Base-by-base conservation (phyloP, 2,797 vertebrate genomes). In the Hirundo rustica region DNA sequence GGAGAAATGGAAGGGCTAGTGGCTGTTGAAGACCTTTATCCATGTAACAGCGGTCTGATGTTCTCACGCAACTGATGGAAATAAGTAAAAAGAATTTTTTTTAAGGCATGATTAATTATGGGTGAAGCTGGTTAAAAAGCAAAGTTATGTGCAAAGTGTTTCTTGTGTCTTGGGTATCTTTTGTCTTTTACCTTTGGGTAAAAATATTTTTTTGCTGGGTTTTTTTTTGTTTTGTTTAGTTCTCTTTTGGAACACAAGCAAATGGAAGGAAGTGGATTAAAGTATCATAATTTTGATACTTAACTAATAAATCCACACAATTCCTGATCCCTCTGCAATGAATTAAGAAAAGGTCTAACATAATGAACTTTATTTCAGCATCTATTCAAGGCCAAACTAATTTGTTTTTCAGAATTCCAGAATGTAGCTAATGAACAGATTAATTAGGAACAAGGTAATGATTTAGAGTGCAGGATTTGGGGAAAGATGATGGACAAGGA, bases 11-110 rank as follows among this genome's bases (percentile, higher is more conserved):
- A 48, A 85, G 34, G 18, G 32, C 58, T 85, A 32, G 42, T 91
- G 77, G 68, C 61, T 86, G 80, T 76, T 84, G 26, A 32, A 92
- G 77, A 86, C 65, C 65, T 92, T 92, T 93, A 73, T 47, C 21
- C 0, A 1, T 17, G 30, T 23, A 20, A 51, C 30, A 71, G 32
- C 22, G 54, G 27, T 30, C 32, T 85, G 76, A 73, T 70, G 30
- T 32, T 88, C 73, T 91, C 68, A 55, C 10, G 13, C 65, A 55
- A 74, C 34, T 81, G 26, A 14, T 58, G 20, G 15, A 77, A 88
- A 88, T 21, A 54, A 61, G 44, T 25, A 62, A 17, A 54, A 90
- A 68, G 22, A 44, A 8, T 70, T 79, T 90, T 90, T 90, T 86
- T 32, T 58, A 47, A 92, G 21, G 13, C 44, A 90, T 7, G 36